Percentiles rank a stretch among this genome's conserved stretches.
Evolutionary conservation across 2,888 invertebrate genomes (phyloP).

Genomic region (Drosophila subquinaria): DNA sequence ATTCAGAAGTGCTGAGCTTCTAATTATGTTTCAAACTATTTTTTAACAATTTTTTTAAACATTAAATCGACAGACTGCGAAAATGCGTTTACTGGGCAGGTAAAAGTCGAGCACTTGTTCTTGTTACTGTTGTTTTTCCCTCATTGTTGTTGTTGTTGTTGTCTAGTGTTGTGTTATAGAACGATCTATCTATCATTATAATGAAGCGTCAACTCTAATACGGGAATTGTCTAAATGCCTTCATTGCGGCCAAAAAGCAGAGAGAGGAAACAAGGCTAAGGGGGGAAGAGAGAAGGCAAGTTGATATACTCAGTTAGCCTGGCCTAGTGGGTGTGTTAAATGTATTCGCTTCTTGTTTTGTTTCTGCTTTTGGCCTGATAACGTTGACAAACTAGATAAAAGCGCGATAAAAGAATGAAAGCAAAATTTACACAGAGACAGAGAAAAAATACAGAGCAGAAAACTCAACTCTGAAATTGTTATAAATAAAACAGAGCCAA

Average conservation of each 20-base stretch:
- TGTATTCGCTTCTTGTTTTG: slow-evolving; percentile 38
- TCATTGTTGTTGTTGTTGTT: slow-evolving; percentile 8
- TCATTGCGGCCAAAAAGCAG: slow-evolving; percentile 48
- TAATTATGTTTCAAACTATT: too few species aligned
- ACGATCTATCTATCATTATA: slow-evolving; percentile 79
- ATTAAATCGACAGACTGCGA: too few species aligned
- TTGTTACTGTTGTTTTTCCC: background rate
- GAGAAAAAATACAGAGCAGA: background rate
- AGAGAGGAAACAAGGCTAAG: slow-evolving; percentile 7
- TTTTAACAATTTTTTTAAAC: too few species aligned
- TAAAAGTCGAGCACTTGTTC: background rate
- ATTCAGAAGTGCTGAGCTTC: too few species aligned
- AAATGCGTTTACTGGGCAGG: background rate
- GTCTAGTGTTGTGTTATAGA: slow-evolving; percentile 27
- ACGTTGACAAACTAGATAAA: slow-evolving; percentile 79
- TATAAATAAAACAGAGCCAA: slow-evolving; percentile 72
- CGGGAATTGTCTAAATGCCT: slow-evolving; percentile 61
- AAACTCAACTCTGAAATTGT: slow-evolving; percentile 36
- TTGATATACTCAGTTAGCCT: slow-evolving; percentile 1
- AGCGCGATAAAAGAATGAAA: slow-evolving; percentile 73
- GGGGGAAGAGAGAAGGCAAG: background rate
- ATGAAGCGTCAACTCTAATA: slow-evolving; percentile 79
- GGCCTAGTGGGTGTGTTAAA: slow-evolving; percentile 29
- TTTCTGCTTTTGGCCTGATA: slow-evolving; percentile 48
- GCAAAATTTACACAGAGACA: slow-evolving; percentile 56